Conservation (phyloP, 1,140 invertebrate genomes). For the Zelostemma sp. region DNA sequence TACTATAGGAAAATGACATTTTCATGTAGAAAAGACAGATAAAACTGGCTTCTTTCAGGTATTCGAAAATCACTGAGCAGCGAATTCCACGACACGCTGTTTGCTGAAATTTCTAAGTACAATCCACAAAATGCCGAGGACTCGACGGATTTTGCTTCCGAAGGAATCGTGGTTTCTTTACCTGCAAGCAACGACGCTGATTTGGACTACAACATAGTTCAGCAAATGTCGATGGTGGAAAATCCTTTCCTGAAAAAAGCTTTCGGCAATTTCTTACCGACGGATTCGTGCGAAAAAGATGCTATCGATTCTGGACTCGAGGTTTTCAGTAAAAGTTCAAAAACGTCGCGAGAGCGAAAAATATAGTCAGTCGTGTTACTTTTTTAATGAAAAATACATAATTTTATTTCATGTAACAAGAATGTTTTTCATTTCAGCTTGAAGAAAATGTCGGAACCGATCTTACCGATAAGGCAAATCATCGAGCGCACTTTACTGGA, state of each 20-base stretch:
- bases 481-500: constrained; percentile 62
- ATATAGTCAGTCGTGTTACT: background rate
- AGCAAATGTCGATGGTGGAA: constrained; percentile 57
- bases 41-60: constrained; percentile 52
- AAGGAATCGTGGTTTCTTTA: constrained; percentile 24
- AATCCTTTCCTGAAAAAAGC: constrained; percentile 67
- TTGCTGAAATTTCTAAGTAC: constrained; percentile 57
- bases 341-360: background rate
- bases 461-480: constrained; percentile 62
- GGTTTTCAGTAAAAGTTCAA: background rate
- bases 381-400: background rate
- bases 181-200: constrained; percentile 32
- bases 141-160: constrained; percentile 21
- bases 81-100: constrained; percentile 57
- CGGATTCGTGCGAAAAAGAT: constrained; percentile 38
- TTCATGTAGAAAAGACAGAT: background rate
- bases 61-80: constrained; percentile 51
- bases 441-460: constrained; percentile 49
- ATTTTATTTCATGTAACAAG: too few relatives aligned
- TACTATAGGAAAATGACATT: background rate
- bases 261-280: constrained; percentile 59
- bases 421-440: too few relatives aligned
- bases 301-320: constrained; percentile 34
- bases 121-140: constrained; percentile 18
- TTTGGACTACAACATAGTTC: constrained; percentile 51